Conservation (phyloP, 2,888 invertebrate species). For the Limnephilus lunatus region DNA sequence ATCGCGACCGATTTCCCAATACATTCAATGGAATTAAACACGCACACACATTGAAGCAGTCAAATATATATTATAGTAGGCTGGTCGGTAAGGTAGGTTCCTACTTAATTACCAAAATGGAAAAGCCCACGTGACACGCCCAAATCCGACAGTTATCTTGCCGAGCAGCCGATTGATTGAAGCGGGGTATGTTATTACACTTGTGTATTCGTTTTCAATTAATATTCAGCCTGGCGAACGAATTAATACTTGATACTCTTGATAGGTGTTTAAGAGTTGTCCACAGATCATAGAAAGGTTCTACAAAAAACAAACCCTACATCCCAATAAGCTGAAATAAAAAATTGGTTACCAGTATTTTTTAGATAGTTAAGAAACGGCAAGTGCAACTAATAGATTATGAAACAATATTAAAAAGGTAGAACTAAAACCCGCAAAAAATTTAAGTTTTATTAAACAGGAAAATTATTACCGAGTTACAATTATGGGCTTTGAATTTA, state of each 20-base stretch:
- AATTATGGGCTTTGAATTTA: no score
- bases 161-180: not conserved
- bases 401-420: no score
- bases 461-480: no score
- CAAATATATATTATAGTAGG: not conserved
- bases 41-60: not conserved
- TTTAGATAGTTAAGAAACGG: no score
- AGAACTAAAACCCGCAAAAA: no score
- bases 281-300: not conserved
- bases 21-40: not conserved
- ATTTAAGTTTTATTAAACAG: no score
- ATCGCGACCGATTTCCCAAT: constrained; percentile 12
- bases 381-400: no score
- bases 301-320: not conserved
- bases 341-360: no score
- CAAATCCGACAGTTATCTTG: constrained; percentile 27
- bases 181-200: not conserved
- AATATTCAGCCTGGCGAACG: not conserved
- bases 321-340: no score
- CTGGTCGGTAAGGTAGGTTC: not conserved
- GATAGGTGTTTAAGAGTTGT: not conserved
- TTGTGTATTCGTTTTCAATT: not conserved
- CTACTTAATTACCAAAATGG: constrained; percentile 18
- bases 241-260: no score
- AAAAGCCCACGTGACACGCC: constrained; percentile 16